These are phyloP conservation scores for Iphiclides podalirius DNA, from an alignment of 2,888 invertebrate genomes.

Conservation along the genomic window DNA sequence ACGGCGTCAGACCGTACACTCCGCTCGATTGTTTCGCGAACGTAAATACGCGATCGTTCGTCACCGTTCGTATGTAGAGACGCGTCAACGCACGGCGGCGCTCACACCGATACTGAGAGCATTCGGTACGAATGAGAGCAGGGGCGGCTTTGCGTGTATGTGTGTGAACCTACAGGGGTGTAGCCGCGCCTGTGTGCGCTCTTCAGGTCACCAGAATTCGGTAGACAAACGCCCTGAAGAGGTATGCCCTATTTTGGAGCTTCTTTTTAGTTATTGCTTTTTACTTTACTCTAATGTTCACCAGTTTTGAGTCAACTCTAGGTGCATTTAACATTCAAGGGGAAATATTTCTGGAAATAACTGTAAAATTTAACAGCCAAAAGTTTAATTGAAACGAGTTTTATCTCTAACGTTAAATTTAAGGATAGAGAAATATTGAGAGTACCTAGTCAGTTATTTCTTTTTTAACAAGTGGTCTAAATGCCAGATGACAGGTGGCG, in stretches of 20 bases:
- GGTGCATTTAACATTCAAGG: no score
- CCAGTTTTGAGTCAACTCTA: no score
- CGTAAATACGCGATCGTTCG: slow-evolving; percentile 25
- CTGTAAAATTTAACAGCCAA: no score
- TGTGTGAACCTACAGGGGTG: slow-evolving; percentile 35
- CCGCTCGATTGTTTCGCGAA: slow-evolving; percentile 18
- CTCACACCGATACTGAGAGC: slow-evolving; percentile 45
- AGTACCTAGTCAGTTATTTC: no score
- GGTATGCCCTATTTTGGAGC: slow-evolving; percentile 53
- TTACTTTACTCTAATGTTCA: no score
- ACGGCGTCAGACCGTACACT: slow-evolving; percentile 22
- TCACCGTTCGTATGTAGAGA: slow-evolving; percentile 20
- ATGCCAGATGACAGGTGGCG: no score
- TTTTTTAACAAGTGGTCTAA: no score
- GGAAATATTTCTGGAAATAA: no score
- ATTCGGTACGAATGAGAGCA: slow-evolving; percentile 35
- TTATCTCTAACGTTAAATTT: no score
- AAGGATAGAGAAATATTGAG: no score
- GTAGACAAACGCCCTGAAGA: slow-evolving; percentile 58
- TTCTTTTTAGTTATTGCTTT: slow-evolving; percentile 24
- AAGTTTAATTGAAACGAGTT: no score
- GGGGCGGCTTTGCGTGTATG: slow-evolving; percentile 34
- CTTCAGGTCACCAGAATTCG: slow-evolving; percentile 72
- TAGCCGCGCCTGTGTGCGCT: slow-evolving; percentile 46
- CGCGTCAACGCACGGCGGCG: slow-evolving; percentile 35